A percentile compares a stretch with the other conserved stretches of the same genome.
Evolutionary conservation across 2,113 vertebrate genomes (phyloP).

Genomic region (Scartelaos histophorus): DNA sequence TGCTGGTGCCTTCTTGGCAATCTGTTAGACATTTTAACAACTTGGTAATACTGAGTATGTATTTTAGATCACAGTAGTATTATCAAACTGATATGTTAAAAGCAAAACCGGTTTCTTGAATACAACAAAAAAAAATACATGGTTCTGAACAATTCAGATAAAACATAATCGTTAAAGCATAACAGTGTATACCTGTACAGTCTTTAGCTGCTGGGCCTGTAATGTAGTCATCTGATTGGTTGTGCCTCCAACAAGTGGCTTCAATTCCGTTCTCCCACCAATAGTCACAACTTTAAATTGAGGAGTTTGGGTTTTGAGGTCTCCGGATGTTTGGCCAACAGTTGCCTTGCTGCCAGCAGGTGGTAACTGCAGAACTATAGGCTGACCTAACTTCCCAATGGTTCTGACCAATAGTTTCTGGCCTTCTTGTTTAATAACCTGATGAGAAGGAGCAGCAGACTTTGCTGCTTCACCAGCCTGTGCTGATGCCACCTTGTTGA

Average conservation of each 20-base stretch:
- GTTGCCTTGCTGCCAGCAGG: constrained; percentile 81
- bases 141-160: not conserved
- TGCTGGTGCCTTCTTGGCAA: constrained; percentile 90
- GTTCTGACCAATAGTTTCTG: constrained; percentile 94
- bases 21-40: constrained; percentile 71
- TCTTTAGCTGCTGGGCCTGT: constrained; percentile 93
- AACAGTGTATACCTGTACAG: constrained; percentile 83
- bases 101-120: not conserved
- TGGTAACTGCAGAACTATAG: constrained; percentile 89
- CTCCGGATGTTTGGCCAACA: constrained; percentile 75
- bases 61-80: not conserved
- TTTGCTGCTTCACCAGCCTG: constrained; percentile 82
- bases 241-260: constrained; percentile 82
- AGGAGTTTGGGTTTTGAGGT: constrained; percentile 82
- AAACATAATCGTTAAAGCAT: not conserved
- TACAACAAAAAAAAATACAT: not conserved
- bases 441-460: constrained; percentile 69
- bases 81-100: not conserved
- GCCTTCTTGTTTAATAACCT: constrained; percentile 89
- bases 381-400: constrained; percentile 89
- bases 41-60: not conserved
- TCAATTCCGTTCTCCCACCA: constrained; percentile 86
- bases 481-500: constrained; percentile 88
- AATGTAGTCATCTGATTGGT: constrained; percentile 85
- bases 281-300: constrained; percentile 95